Evolutionary conservation across 2,113 vertebrate genomes (phyloP).

Genomic region (Corapipo altera): DNA sequence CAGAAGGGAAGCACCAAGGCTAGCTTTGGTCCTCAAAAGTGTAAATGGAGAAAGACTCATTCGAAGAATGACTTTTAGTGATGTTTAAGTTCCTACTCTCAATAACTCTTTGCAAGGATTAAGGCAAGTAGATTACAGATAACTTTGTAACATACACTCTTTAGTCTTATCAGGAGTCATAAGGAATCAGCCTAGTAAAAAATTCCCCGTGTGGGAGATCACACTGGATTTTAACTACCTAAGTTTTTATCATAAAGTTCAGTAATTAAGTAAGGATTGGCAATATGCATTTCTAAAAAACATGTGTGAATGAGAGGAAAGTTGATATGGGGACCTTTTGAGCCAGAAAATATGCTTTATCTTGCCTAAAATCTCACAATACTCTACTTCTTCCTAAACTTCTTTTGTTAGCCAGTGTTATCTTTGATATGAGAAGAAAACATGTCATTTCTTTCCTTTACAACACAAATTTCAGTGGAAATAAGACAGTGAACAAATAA

Average conservation of each 20-base stretch:
- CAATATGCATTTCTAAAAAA: neutral
- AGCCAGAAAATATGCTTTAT: neutral
- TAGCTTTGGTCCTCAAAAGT: neutral
- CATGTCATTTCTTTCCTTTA: neutral
- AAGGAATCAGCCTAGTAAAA: neutral
- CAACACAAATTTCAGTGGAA: neutral
- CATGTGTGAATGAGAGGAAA: neutral
- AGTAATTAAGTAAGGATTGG: neutral
- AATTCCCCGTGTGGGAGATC: neutral
- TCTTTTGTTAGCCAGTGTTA: neutral
- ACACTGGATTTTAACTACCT: neutral
- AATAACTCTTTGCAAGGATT: neutral
- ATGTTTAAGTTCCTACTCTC: neutral
- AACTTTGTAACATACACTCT: neutral
- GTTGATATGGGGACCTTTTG: neutral
- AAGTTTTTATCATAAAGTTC: neutral
- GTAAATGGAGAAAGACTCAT: neutral
- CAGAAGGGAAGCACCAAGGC: neutral
- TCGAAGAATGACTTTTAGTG: neutral
- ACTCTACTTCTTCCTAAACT: neutral
- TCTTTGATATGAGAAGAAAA: neutral
- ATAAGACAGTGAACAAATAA: neutral
- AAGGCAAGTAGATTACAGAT: neutral
- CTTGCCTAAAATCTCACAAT: neutral
- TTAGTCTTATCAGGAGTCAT: neutral